Percentiles rank a stretch among this genome's conserved stretches.
Evolutionary conservation across 2,113 vertebrate genomes (phyloP).

Genomic region (Crypturellus undulatus): DNA sequence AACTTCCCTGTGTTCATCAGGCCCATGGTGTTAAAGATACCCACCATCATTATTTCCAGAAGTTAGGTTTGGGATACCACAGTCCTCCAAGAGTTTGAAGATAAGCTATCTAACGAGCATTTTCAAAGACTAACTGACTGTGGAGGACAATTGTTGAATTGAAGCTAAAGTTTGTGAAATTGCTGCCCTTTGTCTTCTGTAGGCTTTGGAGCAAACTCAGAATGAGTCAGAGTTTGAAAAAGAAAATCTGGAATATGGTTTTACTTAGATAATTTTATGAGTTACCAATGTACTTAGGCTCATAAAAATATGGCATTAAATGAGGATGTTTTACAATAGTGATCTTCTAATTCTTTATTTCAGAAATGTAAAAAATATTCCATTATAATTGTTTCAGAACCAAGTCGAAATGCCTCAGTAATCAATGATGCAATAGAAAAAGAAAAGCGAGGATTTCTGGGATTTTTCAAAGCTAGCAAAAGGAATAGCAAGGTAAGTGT

Average conservation of each 20-base stretch:
- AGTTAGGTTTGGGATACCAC: background rate
- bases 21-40: background rate
- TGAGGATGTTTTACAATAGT: background rate
- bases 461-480: slow-evolving; percentile 87
- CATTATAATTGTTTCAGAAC: slow-evolving; percentile 76
- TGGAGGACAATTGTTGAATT: background rate
- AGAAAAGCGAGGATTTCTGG: slow-evolving; percentile 87
- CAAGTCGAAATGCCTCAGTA: slow-evolving; percentile 76
- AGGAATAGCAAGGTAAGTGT: slow-evolving; percentile 86
- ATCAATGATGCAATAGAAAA: slow-evolving; percentile 81
- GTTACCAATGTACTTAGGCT: background rate
- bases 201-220: background rate
- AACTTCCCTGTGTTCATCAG: background rate
- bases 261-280: background rate
- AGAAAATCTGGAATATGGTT: background rate
- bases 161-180: background rate
- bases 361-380: slow-evolving; percentile 22
- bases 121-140: background rate
- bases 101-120: background rate
- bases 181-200: background rate
- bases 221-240: background rate
- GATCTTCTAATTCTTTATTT: background rate
- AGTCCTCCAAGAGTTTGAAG: background rate
- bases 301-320: background rate
- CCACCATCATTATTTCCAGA: background rate